phyloP scores from a whole-genome alignment of 2,888 invertebrate species.

The Hanleya hanleyi region DNA sequence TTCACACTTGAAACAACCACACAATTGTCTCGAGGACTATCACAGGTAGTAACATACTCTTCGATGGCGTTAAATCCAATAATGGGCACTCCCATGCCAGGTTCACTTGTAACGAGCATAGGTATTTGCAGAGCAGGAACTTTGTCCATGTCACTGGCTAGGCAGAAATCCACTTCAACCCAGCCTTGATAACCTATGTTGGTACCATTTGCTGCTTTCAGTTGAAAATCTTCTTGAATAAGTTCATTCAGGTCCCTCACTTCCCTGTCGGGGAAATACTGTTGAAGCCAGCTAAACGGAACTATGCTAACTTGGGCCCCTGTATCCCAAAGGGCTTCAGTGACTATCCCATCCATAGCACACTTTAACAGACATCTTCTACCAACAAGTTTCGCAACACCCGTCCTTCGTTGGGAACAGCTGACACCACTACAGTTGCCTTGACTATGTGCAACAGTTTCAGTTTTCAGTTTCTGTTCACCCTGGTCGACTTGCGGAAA shows the following conservation, averaged over 20 bases:
- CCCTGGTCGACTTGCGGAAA: no score
- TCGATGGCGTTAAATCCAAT: constrained; percentile 11
- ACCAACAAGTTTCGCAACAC: background rate
- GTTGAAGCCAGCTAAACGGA: background rate
- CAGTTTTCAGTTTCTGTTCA: no score
- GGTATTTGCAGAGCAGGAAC: background rate
- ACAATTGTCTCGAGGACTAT: no score
- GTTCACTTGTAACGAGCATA: background rate
- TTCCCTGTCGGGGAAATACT: background rate
- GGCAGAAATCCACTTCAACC: background rate
- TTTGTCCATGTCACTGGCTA: background rate
- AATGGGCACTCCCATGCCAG: background rate
- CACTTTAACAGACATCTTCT: background rate
- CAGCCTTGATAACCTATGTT: constrained; percentile 4
- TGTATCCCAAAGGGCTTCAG: constrained; percentile 1
- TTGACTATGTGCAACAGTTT: no score
- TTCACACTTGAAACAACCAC: no score
- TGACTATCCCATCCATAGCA: background rate
- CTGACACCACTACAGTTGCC: no score
- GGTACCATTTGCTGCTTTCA: background rate
- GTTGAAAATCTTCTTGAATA: background rate
- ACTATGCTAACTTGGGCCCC: background rate
- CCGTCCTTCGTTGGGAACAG: background rate
- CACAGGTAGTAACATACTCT: background rate
- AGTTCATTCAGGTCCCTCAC: background rate